These are phyloP conservation scores for Cataglyphis hispanica DNA, from an alignment of 1,140 invertebrate species.

Conservation along the genomic window DNA sequence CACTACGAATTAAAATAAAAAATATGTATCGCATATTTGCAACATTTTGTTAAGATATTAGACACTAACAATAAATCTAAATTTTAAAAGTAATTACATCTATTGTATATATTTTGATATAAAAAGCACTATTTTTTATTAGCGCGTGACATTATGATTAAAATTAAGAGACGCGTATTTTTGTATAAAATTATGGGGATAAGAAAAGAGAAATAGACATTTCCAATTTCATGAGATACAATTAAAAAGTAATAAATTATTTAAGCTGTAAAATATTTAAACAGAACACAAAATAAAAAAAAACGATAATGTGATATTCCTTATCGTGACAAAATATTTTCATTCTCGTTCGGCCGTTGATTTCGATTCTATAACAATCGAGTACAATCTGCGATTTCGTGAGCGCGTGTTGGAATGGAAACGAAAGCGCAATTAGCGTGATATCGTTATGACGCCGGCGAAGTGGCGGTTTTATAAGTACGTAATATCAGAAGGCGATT, in stretches of 20 bases:
- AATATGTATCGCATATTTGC: too few species aligned
- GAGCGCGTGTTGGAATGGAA: conserved; percentile 37
- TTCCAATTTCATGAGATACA: neutral
- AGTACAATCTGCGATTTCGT: conserved; percentile 30
- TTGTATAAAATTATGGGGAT: neutral
- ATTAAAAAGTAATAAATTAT: neutral
- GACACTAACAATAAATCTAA: too few species aligned
- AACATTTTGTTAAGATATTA: too few species aligned
- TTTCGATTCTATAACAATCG: conserved; percentile 19
- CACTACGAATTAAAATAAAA: too few species aligned
- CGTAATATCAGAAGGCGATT: conserved; percentile 52
- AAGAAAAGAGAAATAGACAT: neutral
- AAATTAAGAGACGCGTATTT: neutral
- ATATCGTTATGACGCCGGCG: conserved; percentile 57
- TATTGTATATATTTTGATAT: neutral
- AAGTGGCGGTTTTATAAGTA: conserved; percentile 57
- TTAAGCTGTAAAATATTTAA: neutral
- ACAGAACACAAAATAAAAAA: neutral
- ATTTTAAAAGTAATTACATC: conserved; percentile 9
- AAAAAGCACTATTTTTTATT: neutral
- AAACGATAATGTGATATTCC: neutral
- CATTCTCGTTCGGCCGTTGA: neutral
- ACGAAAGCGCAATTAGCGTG: conserved; percentile 59
- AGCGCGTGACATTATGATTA: neutral
- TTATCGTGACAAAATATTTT: neutral